Base-by-base conservation (phyloP, 2,888 invertebrate genomes). In the Orthonychiurus folsomi region DNA sequence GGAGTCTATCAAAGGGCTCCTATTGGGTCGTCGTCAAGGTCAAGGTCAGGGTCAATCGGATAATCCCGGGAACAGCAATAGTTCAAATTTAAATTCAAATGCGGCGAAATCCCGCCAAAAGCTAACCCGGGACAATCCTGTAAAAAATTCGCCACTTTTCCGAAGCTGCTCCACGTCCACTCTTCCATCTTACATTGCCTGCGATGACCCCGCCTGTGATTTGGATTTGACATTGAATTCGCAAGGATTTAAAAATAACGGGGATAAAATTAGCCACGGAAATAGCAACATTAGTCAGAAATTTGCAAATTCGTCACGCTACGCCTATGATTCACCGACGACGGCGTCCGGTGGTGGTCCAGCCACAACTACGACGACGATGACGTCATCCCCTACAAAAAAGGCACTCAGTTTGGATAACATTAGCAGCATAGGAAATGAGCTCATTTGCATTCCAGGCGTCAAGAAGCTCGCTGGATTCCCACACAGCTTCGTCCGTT, bases 141-240 rank as follows among this genome's bases (percentile, higher is more conserved):
- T 62, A 15, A 69, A 68, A 21, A 66, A 66, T 27, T 69, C 69
- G 1, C 72, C 72, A n/a, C 78, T 88, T n/a, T 87, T 87, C 73
- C 80, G 88, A 61, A 86, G 86, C 75, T 86, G 86, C 75, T 87
- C 87, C 48, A 87, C 88, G 27, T 87, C 87, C 60, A 87, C 87
- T 74, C 77, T 88, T 69, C 86, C 86, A 66, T 79, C 79, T 1
- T 88, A 88, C 74, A 83, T 88, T 48, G 86, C 86, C 75, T 87
- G 86, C 66, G 88, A 88, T 75, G 88, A 88, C 78, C 87, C 88
- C 9, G 86, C 86, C n/a, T 87, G 87, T 73, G 87, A 86, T 52
- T 81, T 88, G 61, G 87, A 86, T 74, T 59, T 66, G 54, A 60
- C 61, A 26, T 37, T 9, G 9, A 37, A 37, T 15, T 37, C 37